Conservation (phyloP, 2,797 vertebrate genomes). For the Spheniscus humboldti region DNA sequence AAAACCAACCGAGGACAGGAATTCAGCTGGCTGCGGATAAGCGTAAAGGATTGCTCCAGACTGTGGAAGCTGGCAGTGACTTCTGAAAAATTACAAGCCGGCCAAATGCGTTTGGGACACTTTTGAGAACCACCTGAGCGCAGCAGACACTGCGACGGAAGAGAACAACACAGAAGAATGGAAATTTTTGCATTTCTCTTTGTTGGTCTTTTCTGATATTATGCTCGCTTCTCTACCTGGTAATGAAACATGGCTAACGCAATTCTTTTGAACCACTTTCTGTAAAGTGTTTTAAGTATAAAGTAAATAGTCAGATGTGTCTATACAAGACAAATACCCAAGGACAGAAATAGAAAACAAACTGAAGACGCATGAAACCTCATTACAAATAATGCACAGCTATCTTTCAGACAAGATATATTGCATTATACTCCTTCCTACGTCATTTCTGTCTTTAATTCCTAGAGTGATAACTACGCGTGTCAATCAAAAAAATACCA, state of each 20-base stretch:
- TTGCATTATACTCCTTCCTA: background rate
- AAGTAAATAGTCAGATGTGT: background rate
- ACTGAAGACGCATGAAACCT: background rate
- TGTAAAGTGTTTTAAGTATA: background rate
- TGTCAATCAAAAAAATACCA: background rate
- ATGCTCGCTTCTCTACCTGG: background rate
- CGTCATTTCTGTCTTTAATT: background rate
- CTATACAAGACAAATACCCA: background rate
- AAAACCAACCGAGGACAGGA: background rate
- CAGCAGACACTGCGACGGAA: background rate
- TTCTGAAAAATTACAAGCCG: background rate
- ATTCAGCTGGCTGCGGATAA: background rate
- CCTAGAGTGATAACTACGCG: background rate
- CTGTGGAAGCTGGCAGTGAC: background rate
- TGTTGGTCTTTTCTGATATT: background rate
- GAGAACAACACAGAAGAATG: background rate
- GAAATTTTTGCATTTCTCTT: background rate
- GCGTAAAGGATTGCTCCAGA: background rate
- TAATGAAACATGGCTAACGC: background rate
- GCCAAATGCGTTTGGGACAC: background rate
- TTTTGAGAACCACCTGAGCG: background rate
- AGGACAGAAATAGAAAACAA: background rate
- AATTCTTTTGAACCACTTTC: background rate
- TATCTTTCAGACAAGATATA: background rate
- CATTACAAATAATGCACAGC: background rate